A percentile compares a stretch with the other conserved stretches of the same genome.
Conservation (phyloP, 1,140 invertebrate species). For the Druon quercuslanigerum region DNA sequence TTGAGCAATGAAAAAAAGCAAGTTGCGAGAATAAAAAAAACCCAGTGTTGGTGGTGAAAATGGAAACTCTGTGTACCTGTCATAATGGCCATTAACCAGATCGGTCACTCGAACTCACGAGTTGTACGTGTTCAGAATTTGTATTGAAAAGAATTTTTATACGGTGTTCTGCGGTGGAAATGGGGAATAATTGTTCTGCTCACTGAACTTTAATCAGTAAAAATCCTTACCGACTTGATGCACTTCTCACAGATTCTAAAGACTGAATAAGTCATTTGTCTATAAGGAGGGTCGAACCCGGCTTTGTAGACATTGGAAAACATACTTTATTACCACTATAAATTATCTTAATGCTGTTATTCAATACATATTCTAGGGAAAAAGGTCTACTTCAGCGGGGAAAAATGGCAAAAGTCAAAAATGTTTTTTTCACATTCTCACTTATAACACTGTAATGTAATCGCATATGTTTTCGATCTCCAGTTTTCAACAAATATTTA, state of each 20-base stretch:
- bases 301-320: too few species aligned
- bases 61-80: constrained; percentile 70
- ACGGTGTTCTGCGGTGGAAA: constrained; percentile 10
- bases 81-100: constrained; percentile 65
- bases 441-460: too few species aligned
- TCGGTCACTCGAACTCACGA: constrained; percentile 42
- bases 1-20: constrained; percentile 40
- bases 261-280: neutral
- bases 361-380: too few species aligned
- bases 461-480: too few species aligned
- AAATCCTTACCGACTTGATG: constrained; percentile 1
- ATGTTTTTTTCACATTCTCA: too few species aligned
- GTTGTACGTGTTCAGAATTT: constrained; percentile 49
- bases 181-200: too few species aligned
- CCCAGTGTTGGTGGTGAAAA: constrained; percentile 60
- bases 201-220: constrained; percentile 1
- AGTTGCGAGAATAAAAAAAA: constrained; percentile 54
- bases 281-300: neutral
- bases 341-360: too few species aligned
- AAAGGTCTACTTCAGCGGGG: too few species aligned
- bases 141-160: constrained; percentile 45
- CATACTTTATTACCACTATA: too few species aligned
- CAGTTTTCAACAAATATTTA: too few species aligned
- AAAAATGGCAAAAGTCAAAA: too few species aligned
- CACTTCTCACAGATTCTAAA: constrained; percentile 29